These are phyloP conservation scores for Brenthis daphne DNA, from an alignment of 2,888 invertebrate genomes.

Conservation along the genomic window DNA sequence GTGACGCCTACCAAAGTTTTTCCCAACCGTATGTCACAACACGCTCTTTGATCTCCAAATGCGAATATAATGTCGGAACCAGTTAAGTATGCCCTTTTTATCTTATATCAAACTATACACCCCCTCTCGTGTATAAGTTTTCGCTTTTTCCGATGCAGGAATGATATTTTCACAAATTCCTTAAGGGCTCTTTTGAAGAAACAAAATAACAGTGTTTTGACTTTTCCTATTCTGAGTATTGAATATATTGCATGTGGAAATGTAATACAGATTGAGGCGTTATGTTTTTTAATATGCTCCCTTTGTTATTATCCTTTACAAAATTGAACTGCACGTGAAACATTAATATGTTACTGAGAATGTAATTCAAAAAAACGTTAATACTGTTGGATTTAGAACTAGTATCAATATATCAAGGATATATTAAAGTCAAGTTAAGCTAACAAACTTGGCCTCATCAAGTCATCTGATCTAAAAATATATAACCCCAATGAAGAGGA, in stretches of 20 bases:
- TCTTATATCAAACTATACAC: constrained; percentile 62
- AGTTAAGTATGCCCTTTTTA: constrained; percentile 67
- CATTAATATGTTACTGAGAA: constrained; percentile 45
- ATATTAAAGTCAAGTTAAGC: constrained; percentile 73
- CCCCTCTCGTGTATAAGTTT: constrained; percentile 52
- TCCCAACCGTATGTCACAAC: constrained; percentile 71
- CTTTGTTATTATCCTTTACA: constrained; percentile 46
- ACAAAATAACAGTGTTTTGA: constrained; percentile 66
- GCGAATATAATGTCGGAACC: constrained; percentile 78
- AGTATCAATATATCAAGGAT: constrained; percentile 63
- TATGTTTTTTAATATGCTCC: constrained; percentile 53
- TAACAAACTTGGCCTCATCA: constrained; percentile 65
- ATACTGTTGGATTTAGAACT: constrained; percentile 56
- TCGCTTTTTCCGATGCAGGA: constrained; percentile 47
- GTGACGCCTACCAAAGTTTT: constrained; percentile 63
- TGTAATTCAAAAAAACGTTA: constrained; percentile 61
- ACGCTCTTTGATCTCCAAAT: constrained; percentile 80
- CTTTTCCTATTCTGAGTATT: constrained; percentile 60
- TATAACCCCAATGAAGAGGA: constrained; percentile 70
- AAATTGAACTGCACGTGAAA: constrained; percentile 47
- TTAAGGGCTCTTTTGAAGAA: constrained; percentile 58
- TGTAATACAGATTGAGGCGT: constrained; percentile 57
- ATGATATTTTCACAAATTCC: constrained; percentile 58
- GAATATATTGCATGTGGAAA: constrained; percentile 61
- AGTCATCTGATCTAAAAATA: constrained; percentile 69